These are phyloP conservation scores for Alethe castanea DNA, from an alignment of 2,113 vertebrate species.

Conservation along the genomic window DNA sequence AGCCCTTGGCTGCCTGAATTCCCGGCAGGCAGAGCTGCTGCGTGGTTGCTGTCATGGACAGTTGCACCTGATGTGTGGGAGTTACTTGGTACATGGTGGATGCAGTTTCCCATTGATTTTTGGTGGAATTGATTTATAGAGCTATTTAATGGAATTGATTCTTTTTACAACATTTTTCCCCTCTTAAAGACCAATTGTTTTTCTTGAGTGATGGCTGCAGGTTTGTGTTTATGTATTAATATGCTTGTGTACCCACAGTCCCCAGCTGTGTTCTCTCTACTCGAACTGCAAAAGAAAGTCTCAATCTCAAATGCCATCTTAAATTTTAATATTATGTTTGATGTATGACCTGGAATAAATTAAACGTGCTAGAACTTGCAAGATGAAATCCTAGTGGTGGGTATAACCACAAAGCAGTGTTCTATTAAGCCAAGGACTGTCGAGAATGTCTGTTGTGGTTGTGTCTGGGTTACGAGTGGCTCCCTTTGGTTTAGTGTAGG, in stretches of 20 bases:
- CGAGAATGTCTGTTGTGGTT: conserved; percentile 62
- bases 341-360: conserved; percentile 60
- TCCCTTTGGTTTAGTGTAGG: conserved; percentile 62
- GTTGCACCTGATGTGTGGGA: conserved; percentile 35
- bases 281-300: neutral
- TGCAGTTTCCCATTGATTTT: conserved; percentile 60
- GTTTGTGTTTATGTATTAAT: conserved; percentile 44
- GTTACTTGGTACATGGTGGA: conserved; percentile 27
- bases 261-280: neutral
- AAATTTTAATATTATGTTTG: conserved; percentile 48
- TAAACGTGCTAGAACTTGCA: conserved; percentile 52
- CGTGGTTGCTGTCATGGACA: neutral
- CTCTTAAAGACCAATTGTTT: conserved; percentile 56
- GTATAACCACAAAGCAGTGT: conserved; percentile 65
- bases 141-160: conserved; percentile 62
- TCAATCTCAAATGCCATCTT: conserved; percentile 49
- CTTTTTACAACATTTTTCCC: conserved; percentile 55
- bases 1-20: neutral
- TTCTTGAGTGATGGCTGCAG: conserved; percentile 35
- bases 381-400: conserved; percentile 52
- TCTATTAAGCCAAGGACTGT: conserved; percentile 53
- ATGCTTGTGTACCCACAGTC: neutral
- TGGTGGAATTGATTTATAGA: conserved; percentile 65
- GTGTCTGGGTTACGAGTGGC: conserved; percentile 54
- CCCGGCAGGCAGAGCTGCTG: neutral